A percentile compares a stretch with the other conserved stretches of the same genome.
Conservation (phyloP, 2,888 invertebrate species). For the Rugalucina vietnamica region DNA sequence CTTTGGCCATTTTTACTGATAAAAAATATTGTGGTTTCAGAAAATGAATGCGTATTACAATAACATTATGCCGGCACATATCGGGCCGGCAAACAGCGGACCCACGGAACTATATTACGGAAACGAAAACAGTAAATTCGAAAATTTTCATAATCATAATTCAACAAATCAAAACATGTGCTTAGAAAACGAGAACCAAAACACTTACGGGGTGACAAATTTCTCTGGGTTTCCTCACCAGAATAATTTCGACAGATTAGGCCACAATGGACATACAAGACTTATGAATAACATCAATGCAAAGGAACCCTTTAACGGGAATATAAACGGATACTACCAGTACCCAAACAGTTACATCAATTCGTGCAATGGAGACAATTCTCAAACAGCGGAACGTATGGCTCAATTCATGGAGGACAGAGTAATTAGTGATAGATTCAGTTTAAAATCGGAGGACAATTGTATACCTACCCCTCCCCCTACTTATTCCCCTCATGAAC, state of each 20-base stretch:
- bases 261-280: conserved; percentile 52
- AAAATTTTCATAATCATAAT: conserved; percentile 63
- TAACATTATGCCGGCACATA: conserved; percentile 68
- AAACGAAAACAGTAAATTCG: conserved; percentile 60
- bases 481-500: conserved; percentile 62
- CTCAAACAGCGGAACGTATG: conserved; percentile 28
- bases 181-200: conserved; percentile 65
- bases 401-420: conserved; percentile 41
- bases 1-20: conserved; percentile 16
- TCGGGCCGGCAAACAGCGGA: conserved; percentile 59
- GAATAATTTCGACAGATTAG: conserved; percentile 61
- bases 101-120: conserved; percentile 68
- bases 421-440: conserved; percentile 59
- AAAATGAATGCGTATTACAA: conserved; percentile 68
- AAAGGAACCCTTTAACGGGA: conserved; percentile 59
- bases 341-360: conserved; percentile 53
- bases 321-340: conserved; percentile 56
- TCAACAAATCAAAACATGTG: conserved; percentile 66
- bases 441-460: conserved; percentile 66
- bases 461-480: conserved; percentile 71
- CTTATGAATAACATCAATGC: conserved; percentile 62
- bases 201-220: conserved; percentile 63
- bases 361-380: conserved; percentile 58
- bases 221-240: conserved; percentile 61
- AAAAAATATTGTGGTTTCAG: conserved; percentile 16